phyloP scores from a whole-genome alignment of 2,113 vertebrate genomes.

The Oxyura jamaicensis region DNA sequence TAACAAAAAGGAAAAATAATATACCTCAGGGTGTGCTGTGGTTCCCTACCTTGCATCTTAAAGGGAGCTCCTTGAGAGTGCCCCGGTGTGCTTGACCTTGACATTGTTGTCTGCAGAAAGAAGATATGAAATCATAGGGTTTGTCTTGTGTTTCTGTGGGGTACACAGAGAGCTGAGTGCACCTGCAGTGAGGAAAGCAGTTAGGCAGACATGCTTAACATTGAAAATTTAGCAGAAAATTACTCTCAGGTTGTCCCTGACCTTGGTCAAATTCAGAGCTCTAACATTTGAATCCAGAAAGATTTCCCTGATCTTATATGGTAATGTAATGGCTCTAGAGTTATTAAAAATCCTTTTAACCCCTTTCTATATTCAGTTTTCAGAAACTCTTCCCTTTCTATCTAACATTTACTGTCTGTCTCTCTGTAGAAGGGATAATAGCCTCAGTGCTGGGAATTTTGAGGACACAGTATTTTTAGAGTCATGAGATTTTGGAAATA shows the following conservation, averaged over 20 bases:
- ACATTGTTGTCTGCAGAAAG: neutral
- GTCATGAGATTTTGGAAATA: neutral
- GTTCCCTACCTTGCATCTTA: neutral
- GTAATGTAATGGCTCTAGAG: neutral
- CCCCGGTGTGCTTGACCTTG: neutral
- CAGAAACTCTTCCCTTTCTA: neutral
- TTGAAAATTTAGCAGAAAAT: neutral
- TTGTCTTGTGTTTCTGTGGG: neutral
- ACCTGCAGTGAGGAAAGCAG: neutral
- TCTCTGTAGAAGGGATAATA: neutral
- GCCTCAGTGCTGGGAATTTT: neutral
- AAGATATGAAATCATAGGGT: neutral
- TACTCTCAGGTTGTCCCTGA: neutral
- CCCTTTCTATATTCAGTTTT: neutral
- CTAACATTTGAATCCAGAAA: neutral
- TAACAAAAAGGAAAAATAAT: neutral
- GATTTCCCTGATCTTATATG: neutral
- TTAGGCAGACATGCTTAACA: neutral
- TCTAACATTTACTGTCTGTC: neutral
- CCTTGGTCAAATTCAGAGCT: neutral
- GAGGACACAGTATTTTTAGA: constrained; percentile 4
- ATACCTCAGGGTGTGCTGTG: neutral
- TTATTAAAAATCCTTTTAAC: neutral
- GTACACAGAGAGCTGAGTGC: neutral
- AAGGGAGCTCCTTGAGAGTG: neutral